A percentile compares a stretch with the other conserved stretches of the same genome.
These are phyloP conservation scores for Coboldia fuscipes DNA, from an alignment of 1,140 invertebrate species.

Conservation along the genomic window DNA sequence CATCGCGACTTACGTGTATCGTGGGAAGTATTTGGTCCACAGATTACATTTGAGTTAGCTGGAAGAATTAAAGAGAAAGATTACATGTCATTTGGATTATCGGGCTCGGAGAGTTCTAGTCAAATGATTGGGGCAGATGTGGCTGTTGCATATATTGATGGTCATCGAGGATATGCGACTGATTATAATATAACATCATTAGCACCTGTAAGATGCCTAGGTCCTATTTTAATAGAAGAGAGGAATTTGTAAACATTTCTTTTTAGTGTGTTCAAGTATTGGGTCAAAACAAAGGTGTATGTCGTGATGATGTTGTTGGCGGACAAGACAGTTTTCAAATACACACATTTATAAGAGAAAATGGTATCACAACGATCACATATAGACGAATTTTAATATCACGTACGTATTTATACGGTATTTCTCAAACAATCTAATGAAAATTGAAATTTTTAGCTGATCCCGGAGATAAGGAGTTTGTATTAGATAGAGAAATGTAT, in stretches of 20 bases:
- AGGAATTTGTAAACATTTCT: background rate
- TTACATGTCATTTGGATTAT: slow-evolving; percentile 74
- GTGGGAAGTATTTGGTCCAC: slow-evolving; percentile 79
- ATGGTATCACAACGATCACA: slow-evolving; percentile 57
- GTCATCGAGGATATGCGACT: slow-evolving; percentile 41
- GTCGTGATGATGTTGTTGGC: slow-evolving; percentile 54
- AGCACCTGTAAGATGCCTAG: slow-evolving; percentile 54
- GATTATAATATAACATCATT: slow-evolving; percentile 75
- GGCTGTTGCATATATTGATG: slow-evolving; percentile 52
- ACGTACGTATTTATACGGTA: slow-evolving; percentile 26
- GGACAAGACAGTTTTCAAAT: slow-evolving; percentile 59
- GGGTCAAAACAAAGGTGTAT: slow-evolving; percentile 67
- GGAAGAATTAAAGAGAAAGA: slow-evolving; percentile 53
- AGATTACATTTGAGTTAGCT: slow-evolving; percentile 68
- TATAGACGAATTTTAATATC: slow-evolving; percentile 51
- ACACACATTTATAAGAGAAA: slow-evolving; percentile 38
- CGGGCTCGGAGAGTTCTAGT: slow-evolving; percentile 42
- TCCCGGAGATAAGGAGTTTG: slow-evolving; percentile 52
- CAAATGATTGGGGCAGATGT: slow-evolving; percentile 76
- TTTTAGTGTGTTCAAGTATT: slow-evolving; percentile 61
- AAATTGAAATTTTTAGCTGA: slow-evolving; percentile 32
- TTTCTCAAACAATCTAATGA: background rate
- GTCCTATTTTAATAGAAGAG: no score
- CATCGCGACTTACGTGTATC: slow-evolving; percentile 63
- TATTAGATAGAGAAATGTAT: slow-evolving; percentile 36